phyloP scores from a whole-genome alignment of 1,140 invertebrate species.

The Odontomachus brunneus region DNA sequence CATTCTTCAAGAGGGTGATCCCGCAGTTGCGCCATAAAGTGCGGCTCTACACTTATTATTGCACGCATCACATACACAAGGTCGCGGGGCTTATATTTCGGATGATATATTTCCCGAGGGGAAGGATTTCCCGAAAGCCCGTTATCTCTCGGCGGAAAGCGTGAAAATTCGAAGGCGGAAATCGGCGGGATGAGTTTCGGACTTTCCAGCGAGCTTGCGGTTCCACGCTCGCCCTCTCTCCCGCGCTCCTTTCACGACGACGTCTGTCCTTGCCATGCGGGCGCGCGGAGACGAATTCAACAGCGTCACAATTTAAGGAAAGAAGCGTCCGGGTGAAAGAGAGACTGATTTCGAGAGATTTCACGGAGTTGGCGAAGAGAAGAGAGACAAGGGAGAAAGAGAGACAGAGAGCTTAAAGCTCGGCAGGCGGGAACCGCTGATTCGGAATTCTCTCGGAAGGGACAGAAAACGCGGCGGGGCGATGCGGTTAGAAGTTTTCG shows the following conservation, averaged over 20 bases:
- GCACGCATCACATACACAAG: not conserved
- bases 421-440: conserved; percentile 56
- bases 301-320: conserved; percentile 46
- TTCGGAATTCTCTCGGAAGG: conserved; percentile 55
- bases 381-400: not conserved
- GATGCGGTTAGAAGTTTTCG: conserved; percentile 59
- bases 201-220: conserved; percentile 61
- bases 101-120: conserved; percentile 21
- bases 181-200: conserved; percentile 54
- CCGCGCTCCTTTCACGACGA: conserved; percentile 14
- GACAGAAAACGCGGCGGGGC: conserved; percentile 22
- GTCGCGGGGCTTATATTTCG: not conserved
- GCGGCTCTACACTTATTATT: conserved; percentile 9
- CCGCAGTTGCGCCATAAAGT: not conserved
- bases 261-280: conserved; percentile 38
- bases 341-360: conserved; percentile 59
- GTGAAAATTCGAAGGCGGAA: conserved; percentile 73
- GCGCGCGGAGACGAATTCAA: conserved; percentile 15
- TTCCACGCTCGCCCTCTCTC: not conserved
- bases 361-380: conserved; percentile 35
- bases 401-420: conserved; percentile 47
- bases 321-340: conserved; percentile 24
- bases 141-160: conserved; percentile 60
- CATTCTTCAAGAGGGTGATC: not conserved
- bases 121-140: conserved; percentile 2